Evolutionary conservation across 2,888 invertebrate genomes (phyloP).

Genomic region (Hydropsyche betteni): DNA sequence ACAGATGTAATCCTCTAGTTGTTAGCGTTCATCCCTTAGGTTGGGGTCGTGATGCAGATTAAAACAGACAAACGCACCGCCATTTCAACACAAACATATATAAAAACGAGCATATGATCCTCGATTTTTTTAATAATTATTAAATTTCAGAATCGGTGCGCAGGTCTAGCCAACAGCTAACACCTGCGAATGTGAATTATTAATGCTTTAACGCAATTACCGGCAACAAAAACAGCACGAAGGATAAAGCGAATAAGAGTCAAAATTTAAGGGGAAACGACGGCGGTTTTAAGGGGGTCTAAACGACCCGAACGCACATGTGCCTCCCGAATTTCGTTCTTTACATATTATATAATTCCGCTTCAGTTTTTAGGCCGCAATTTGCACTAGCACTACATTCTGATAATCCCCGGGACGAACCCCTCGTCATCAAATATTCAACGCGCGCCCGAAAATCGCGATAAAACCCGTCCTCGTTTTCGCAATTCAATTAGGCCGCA

Average conservation of each 20-base stretch:
- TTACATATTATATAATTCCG: constrained; percentile 6
- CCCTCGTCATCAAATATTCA: constrained; percentile 24
- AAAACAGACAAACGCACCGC: constrained; percentile 15
- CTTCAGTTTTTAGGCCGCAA: constrained; percentile 27
- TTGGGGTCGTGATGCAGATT: constrained; percentile 17
- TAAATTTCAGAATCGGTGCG: constrained; percentile 1
- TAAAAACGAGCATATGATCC: background rate
- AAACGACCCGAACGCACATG: constrained; percentile 31
- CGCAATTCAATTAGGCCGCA: constrained; percentile 9
- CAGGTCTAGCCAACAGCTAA: constrained; percentile 8
- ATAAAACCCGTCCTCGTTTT: constrained; percentile 16
- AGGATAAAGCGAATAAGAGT: constrained; percentile 11
- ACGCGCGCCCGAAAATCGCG: constrained; percentile 19
- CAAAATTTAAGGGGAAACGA: background rate
- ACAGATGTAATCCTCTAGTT: constrained; percentile 33
- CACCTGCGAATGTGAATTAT: constrained; percentile 44
- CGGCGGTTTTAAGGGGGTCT: background rate
- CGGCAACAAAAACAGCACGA: constrained; percentile 37
- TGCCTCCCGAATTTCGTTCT: constrained; percentile 27
- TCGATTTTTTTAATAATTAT: background rate
- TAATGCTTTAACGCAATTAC: constrained; percentile 47
- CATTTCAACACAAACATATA: background rate
- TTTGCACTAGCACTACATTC: constrained; percentile 17
- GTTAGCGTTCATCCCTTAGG: constrained; percentile 6
- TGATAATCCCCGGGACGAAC: background rate